Base-by-base conservation (phyloP, 2,113 vertebrate species). In the Grallaria varia region DNA sequence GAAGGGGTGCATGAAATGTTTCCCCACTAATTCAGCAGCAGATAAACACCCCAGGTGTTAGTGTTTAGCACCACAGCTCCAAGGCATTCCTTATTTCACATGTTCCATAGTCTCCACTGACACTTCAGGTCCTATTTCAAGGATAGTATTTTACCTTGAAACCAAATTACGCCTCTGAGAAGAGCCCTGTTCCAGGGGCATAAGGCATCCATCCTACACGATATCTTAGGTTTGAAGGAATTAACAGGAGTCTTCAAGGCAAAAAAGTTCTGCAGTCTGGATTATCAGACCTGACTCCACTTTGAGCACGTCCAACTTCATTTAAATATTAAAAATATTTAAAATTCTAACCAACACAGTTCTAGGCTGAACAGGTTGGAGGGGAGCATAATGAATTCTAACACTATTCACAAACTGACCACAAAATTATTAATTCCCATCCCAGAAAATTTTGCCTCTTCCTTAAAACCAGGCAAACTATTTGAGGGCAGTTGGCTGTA, bases 61-160 rank as follows among this genome's bases (percentile, higher is more conserved):
- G n/a, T 50, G 50, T 42, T 96, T 76, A 88, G 79, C 52, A 86
- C 22, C 14, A 1, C 40, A 96, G 68, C 72, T 74, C 60, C 73
- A 55, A 60, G 24, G 24, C 79, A 60, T 90, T 93, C 63, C 68
- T 92, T 86, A 77, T 11, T 74, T 50, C 53, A 47, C 55, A 35
- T 2, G 18, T 69, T 83, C 67, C 67, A 74, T 18, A 37, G 69
- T 53, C 84, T 91, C 58, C 78, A 76, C 25, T 84, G 84, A 59
- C 8, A 22, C 53, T 75, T 85, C 72, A 77, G 35, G 50, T 62
- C 47, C 52, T 64, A 40, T 88, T 90, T 95, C 75, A 89, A 66
- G 37, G 95, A 59, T 53, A 71, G 22, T 90, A 93, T 86, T 95
- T 91, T 90, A 93, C 47, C 35, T 67, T 33, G 42, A 89, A 96